Evolutionary conservation across 2,797 vertebrate species (phyloP).

Genomic region (Pangasius djambal): DNA sequence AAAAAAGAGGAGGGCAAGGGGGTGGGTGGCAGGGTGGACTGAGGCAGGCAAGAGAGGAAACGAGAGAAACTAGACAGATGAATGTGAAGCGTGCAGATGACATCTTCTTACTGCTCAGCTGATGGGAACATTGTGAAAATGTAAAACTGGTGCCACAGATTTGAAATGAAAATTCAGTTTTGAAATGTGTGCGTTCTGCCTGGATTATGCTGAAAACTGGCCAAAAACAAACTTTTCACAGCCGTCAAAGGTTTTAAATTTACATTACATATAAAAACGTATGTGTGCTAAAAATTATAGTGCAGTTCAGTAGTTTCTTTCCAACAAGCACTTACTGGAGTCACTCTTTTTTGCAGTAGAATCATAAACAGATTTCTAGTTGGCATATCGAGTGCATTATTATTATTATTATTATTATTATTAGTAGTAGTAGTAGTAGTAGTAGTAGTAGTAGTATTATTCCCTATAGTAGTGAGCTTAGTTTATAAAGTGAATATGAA

Average conservation of each 20-base stretch:
- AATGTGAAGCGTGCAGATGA: background rate
- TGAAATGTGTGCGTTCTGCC: background rate
- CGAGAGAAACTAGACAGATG: background rate
- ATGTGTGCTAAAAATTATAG: background rate
- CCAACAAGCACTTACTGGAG: background rate
- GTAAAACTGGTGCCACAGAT: background rate
- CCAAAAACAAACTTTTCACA: background rate
- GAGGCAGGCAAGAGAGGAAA: background rate
- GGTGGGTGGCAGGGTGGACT: background rate
- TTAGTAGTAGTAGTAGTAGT: too few relatives aligned
- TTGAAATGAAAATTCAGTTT: background rate
- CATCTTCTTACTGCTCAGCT: background rate
- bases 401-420: background rate
- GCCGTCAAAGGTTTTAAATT: background rate
- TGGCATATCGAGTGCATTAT: background rate
- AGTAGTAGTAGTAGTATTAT: too few relatives aligned
- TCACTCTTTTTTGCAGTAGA: too few relatives aligned
- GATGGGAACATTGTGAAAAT: background rate
- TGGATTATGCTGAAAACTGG: background rate
- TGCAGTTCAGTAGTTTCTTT: background rate
- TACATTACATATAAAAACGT: background rate
- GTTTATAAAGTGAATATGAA: background rate
- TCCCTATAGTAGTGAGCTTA: background rate
- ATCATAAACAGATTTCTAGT: background rate
- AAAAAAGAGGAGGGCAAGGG: background rate